Base-by-base conservation (phyloP, 2,113 vertebrate genomes). In the Spilogale gracilis region DNA sequence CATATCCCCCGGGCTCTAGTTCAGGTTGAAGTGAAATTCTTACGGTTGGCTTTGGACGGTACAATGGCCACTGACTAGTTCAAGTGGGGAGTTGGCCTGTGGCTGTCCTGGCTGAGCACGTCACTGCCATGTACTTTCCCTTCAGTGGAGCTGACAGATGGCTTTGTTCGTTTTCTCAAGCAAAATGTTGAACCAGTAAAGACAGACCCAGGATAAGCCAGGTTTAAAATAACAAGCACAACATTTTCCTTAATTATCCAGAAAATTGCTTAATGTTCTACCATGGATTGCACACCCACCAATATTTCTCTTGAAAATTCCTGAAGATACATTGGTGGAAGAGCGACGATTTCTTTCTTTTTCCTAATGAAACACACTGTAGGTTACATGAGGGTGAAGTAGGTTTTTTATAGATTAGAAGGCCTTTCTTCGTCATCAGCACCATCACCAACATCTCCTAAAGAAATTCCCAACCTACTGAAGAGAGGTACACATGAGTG, bases 291-390 rank as follows among this genome's bases (percentile, higher is more conserved):
- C 13, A 30, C 87, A 79, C 54, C 23, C 52, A 73, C 84, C 58
- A 78, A 4, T 84, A 65, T 84, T 95, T 95, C 76, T 95, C 58
- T 95, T 82, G 60, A 91, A 96, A 96, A 93, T 54, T 96, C 30
- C 23, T 27, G 20, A 84, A 48, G 43, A 61, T 18, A 27, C 27
- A 6, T 76, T 50, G 67, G 56, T n/a, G 67, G 61, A 92, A 52
- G 69, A 80, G 12, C 48, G 48, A 21, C 71, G 50, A 48, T 69
- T 60, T 91, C 48, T 96, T 82, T 60, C 48, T 73, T 38, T 80
- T 4, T 88, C 27, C 65, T 4, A 2, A 16, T 21, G 78, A 16
- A 54, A 81, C 18, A 78, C 30, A 5, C 38, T 96, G 0, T 63
- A 76, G 63, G 43, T 79, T 84, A 88, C 11, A 54, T 76, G 94